Conservation (phyloP, 2,113 vertebrate genomes). For the Serilophus lunatus region DNA sequence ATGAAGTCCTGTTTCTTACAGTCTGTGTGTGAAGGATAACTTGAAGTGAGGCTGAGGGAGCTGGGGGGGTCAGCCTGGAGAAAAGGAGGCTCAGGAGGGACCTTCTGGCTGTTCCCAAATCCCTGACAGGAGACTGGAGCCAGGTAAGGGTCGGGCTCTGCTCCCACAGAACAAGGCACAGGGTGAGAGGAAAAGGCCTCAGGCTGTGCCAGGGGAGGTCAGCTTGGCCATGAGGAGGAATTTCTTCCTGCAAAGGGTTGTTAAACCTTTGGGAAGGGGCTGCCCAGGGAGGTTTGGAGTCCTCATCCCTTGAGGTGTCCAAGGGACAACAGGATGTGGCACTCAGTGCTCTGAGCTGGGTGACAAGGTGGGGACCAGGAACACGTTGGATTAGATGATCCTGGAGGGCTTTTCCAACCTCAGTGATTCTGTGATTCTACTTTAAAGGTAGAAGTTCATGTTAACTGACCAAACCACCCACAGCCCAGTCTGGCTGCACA, state of each 20-base stretch:
- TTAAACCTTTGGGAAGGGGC: neutral
- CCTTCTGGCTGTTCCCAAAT: fast-evolving
- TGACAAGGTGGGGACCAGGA: neutral
- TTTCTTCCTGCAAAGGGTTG: neutral
- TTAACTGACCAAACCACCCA: neutral
- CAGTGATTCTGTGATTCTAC: neutral
- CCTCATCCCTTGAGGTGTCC: neutral
- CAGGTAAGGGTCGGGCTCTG: neutral
- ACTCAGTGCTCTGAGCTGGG: neutral
- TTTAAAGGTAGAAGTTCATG: neutral
- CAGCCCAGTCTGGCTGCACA: neutral
- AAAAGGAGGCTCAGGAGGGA: neutral
- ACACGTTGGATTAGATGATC: neutral
- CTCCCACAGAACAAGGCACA: neutral
- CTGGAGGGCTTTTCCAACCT: neutral
- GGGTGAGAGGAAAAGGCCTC: neutral
- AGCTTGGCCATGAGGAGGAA: neutral
- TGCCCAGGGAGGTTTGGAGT: neutral
- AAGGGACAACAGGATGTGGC: too few relatives aligned
- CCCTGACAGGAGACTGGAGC: neutral
- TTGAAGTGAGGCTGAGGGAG: neutral
- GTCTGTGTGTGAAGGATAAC: neutral
- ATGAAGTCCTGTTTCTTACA: neutral
- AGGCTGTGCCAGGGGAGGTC: neutral
- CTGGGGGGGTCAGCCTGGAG: neutral